These are phyloP conservation scores for Heterohyrax brucei DNA, from an alignment of 2,797 vertebrate genomes.

Conservation along the genomic window DNA sequence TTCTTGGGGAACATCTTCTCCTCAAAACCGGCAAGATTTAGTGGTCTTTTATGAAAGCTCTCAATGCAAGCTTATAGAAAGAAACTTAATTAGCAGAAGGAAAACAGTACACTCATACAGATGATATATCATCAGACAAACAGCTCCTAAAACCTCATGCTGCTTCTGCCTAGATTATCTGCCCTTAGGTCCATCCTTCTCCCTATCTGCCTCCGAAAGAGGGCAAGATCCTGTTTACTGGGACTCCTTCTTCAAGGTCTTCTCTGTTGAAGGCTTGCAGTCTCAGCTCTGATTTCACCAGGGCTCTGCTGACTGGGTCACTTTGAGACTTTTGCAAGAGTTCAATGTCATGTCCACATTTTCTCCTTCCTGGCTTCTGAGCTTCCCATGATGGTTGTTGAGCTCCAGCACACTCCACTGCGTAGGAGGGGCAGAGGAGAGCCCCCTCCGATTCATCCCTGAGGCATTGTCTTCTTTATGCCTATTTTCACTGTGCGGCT, in stretches of 20 bases:
- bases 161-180: background rate
- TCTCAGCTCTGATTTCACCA: background rate
- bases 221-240: background rate
- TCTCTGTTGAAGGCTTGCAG: background rate
- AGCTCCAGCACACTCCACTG: background rate
- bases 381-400: background rate
- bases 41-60: background rate
- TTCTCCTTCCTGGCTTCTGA: conserved; percentile 1
- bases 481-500: background rate
- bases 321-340: background rate
- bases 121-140: background rate
- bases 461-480: background rate
- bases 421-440: background rate
- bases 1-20: background rate
- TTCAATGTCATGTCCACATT: fast-evolving
- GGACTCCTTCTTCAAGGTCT: background rate
- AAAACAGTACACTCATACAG: background rate
- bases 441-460: background rate
- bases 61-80: conserved; percentile 36
- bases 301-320: background rate
- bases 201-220: background rate
- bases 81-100: background rate
- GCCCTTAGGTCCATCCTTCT: background rate
- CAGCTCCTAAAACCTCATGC: background rate
- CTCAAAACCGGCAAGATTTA: background rate